Percentiles rank a stretch among this genome's conserved stretches.
phyloP scores from a whole-genome alignment of 2,797 vertebrate species.

The Amazona ochrocephala region DNA sequence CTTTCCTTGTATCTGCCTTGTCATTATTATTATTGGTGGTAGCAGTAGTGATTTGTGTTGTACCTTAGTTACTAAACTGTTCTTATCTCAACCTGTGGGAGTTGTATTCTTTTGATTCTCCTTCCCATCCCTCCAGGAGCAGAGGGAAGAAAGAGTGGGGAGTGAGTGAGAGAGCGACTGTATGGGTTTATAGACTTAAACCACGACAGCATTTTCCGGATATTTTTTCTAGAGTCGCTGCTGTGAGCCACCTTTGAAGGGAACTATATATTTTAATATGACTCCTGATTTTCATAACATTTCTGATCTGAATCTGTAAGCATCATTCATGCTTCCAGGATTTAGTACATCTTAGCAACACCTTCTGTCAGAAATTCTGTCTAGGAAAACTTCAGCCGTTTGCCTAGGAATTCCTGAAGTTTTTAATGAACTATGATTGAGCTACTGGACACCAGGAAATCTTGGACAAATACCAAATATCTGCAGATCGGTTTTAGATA shows the following conservation, averaged over 20 bases:
- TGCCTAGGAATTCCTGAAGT: background rate
- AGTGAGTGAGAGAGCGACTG: too few species aligned
- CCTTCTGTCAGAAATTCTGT: background rate
- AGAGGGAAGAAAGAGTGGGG: too few species aligned
- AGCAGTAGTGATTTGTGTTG: too few species aligned
- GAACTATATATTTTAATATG: background rate
- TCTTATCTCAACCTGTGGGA: too few species aligned
- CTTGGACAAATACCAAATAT: background rate
- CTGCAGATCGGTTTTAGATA: background rate
- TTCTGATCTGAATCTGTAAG: background rate
- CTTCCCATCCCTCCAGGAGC: too few species aligned
- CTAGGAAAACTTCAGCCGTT: background rate
- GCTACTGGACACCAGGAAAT: background rate
- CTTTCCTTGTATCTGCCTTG: too few species aligned
- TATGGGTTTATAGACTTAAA: too few species aligned
- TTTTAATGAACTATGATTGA: background rate
- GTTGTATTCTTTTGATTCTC: too few species aligned
- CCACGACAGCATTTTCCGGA: background rate
- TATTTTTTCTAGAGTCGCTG: background rate
- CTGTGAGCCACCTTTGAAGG: background rate
- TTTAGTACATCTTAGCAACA: background rate
- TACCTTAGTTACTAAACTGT: too few species aligned
- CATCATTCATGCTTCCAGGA: background rate
- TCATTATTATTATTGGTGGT: too few species aligned
- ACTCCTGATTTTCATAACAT: background rate